phyloP scores from a whole-genome alignment of 2,888 invertebrate species.

The Rhingia campestris region DNA sequence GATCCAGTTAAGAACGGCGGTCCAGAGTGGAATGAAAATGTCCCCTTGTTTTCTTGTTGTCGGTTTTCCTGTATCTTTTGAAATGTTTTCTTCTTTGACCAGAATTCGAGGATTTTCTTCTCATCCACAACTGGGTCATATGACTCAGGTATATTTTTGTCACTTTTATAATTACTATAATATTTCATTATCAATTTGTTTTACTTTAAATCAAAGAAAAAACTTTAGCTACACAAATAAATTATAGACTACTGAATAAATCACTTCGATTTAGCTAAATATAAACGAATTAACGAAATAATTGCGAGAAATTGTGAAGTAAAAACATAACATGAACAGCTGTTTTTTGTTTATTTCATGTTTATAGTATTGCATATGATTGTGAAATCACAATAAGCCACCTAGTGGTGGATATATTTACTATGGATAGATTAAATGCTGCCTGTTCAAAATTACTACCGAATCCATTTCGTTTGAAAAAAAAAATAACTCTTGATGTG shows the following conservation, averaged over 20 bases:
- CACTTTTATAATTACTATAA: not conserved
- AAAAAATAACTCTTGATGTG: no score
- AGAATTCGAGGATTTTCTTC: constrained; percentile 89
- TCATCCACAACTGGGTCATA: constrained; percentile 86
- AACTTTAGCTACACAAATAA: not conserved
- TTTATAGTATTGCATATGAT: not conserved
- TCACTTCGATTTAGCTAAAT: not conserved
- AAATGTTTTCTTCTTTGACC: constrained; percentile 94
- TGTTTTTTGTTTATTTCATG: not conserved
- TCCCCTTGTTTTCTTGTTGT: constrained; percentile 84
- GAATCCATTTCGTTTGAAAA: no score
- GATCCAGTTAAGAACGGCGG: constrained; percentile 98
- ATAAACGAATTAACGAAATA: not conserved
- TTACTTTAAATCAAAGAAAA: not conserved
- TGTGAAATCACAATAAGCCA: not conserved
- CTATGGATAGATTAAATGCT: no score
- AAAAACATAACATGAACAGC: no score
- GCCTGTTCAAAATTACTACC: no score
- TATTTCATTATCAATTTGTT: constrained; percentile 19
- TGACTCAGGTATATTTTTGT: not conserved
- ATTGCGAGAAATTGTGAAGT: not conserved
- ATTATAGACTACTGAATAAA: not conserved
- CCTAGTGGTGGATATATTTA: not conserved
- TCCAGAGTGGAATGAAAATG: constrained; percentile 96
- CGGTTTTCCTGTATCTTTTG: constrained; percentile 86